Conservation (phyloP, 2,888 invertebrate species). For the Craniophora ligustri region DNA sequence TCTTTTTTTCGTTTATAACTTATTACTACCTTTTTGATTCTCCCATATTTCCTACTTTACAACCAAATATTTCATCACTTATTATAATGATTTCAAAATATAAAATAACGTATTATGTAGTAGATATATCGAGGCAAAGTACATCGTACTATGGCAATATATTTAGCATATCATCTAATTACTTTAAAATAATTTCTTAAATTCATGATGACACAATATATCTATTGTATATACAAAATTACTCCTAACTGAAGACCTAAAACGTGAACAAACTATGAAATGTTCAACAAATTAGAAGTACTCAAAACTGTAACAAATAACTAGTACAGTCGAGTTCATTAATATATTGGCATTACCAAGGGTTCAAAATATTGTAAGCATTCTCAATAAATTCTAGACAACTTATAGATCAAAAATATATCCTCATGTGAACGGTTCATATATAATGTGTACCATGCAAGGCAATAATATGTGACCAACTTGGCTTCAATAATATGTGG, state of each 20-base stretch:
- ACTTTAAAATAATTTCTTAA: conserved; percentile 36
- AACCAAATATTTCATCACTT: conserved; percentile 18
- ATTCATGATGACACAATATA: conserved; percentile 27
- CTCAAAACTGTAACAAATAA: conserved; percentile 15
- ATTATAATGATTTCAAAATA: conserved; percentile 3
- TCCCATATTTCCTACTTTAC: not conserved
- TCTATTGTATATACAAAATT: conserved; percentile 46
- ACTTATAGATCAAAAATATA: no score
- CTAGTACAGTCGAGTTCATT: no score
- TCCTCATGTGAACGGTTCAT: no score
- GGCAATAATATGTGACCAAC: no score
- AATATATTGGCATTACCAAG: no score
- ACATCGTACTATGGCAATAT: conserved; percentile 39
- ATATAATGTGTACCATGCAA: no score
- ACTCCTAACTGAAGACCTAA: conserved; percentile 19
- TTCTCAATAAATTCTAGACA: no score
- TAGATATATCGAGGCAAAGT: conserved; percentile 10
- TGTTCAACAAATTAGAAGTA: conserved; percentile 35
- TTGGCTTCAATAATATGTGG: no score
- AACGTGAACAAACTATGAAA: conserved; percentile 4
- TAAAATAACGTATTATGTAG: not conserved
- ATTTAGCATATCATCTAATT: conserved; percentile 26
- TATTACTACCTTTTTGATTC: not conserved
- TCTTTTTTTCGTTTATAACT: not conserved
- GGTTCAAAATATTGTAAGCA: no score